These are phyloP conservation scores for Plodia interpunctella DNA, from an alignment of 1,140 invertebrate genomes.

Conservation along the genomic window DNA sequence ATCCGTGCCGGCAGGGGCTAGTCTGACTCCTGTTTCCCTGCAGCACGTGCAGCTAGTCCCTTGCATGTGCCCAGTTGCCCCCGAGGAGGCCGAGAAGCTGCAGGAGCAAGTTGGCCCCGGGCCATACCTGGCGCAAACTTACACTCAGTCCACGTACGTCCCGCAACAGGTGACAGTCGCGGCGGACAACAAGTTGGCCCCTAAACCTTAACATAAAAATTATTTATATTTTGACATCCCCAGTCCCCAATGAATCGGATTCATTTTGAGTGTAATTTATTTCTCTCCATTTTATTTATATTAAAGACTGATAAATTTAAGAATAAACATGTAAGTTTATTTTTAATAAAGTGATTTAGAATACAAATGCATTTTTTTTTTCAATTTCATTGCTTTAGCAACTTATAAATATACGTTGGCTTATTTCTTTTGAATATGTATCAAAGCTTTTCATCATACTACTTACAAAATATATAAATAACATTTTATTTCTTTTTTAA, in stretches of 20 bases:
- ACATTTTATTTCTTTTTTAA: too few relatives aligned
- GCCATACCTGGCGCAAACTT: slow-evolving; percentile 65
- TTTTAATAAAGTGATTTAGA: slow-evolving; percentile 18
- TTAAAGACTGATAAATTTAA: slow-evolving; percentile 59
- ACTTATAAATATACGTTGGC: too few relatives aligned
- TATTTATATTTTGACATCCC: slow-evolving; percentile 14
- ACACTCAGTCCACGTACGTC: slow-evolving; percentile 42
- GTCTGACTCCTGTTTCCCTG: slow-evolving; percentile 67
- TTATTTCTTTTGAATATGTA: too few relatives aligned
- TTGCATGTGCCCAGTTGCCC: slow-evolving; percentile 76
- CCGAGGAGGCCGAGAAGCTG: slow-evolving; percentile 71
- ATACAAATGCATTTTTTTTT: slow-evolving; percentile 3
- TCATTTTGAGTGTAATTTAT: slow-evolving; percentile 32
- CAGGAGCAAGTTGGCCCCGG: slow-evolving; percentile 68
- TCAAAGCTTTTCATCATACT: too few relatives aligned
- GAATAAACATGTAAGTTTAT: slow-evolving; percentile 24
- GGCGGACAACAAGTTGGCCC: slow-evolving; percentile 33
- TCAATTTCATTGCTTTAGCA: too few relatives aligned
- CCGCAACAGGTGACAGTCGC: slow-evolving; percentile 45
- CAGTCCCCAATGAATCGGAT: slow-evolving; percentile 28
- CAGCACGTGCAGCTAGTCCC: slow-evolving; percentile 77
- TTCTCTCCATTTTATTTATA: slow-evolving; percentile 27
- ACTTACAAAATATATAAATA: too few relatives aligned
- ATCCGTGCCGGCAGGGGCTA: slow-evolving; percentile 71
- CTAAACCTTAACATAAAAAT: slow-evolving; percentile 29